Evolutionary conservation across 1,140 invertebrate genomes (phyloP).

Genomic region (Panulirus ornatus): DNA sequence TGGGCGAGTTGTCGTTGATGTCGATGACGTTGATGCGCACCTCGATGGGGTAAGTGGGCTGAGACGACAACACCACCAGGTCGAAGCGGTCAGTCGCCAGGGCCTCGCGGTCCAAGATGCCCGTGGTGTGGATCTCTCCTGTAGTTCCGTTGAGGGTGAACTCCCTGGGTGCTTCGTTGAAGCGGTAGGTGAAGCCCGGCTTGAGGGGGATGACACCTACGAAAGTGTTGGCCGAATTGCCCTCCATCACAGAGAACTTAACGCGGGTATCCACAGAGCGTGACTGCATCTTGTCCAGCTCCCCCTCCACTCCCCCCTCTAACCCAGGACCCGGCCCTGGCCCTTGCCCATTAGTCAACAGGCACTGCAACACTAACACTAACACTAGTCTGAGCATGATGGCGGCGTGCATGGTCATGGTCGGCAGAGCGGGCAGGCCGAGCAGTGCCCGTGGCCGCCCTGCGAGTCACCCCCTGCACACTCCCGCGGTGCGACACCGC

Average conservation of each 20-base stretch:
- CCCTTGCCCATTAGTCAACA: constrained; percentile 76
- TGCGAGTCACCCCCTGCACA: constrained; percentile 67
- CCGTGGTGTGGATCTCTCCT: constrained; percentile 89
- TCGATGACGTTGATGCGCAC: constrained; percentile 91
- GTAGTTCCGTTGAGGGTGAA: constrained; percentile 88
- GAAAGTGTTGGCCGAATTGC: constrained; percentile 87
- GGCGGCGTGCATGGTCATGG: constrained; percentile 60
- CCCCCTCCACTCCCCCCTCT: constrained; percentile 43
- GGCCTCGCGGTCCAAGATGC: constrained; percentile 89
- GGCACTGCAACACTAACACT: constrained; percentile 76
- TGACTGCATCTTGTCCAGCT: constrained; percentile 87
- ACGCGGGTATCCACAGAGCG: constrained; percentile 91
- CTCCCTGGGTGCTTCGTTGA: constrained; percentile 92
- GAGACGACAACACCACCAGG: constrained; percentile 92
- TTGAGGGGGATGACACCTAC: constrained; percentile 92
- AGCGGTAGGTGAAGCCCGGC: constrained; percentile 92
- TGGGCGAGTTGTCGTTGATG: constrained; percentile 93
- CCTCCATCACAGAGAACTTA: constrained; percentile 90
- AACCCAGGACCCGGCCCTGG: constrained; percentile 74
- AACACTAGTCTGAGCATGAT: constrained; percentile 75
- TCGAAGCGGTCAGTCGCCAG: constrained; percentile 89
- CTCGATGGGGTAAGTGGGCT: constrained; percentile 95
- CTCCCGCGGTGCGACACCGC: constrained; percentile 55
- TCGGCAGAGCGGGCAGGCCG: constrained; percentile 60
- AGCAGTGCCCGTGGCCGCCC: constrained; percentile 60